Evolutionary conservation across 2,888 invertebrate species (phyloP).

Genomic region (Heteromyza rotundicornis): DNA sequence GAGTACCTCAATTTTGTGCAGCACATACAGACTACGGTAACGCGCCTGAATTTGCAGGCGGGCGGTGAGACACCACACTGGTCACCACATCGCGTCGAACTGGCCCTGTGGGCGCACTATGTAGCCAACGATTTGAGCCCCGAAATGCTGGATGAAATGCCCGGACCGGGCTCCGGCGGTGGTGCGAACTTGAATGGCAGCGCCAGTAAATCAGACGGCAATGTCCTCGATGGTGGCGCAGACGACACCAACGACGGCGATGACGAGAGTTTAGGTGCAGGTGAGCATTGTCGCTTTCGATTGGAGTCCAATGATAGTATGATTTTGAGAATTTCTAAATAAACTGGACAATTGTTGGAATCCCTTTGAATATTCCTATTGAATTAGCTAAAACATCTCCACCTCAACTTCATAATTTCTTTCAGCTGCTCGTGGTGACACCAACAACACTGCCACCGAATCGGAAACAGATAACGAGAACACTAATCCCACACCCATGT

Average conservation of each 20-base stretch:
- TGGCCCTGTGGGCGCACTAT: constrained; percentile 93
- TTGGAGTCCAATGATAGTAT: too few species aligned
- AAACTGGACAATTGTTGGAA: too few species aligned
- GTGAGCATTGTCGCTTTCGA: too few species aligned
- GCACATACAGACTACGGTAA: constrained; percentile 83
- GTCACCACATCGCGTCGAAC: constrained; percentile 81
- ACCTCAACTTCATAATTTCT: too few species aligned
- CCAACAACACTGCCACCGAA: constrained; percentile 45
- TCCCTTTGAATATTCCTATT: too few species aligned
- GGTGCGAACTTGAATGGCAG: constrained; percentile 36
- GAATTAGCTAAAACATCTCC: too few species aligned
- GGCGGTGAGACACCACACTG: constrained; percentile 66
- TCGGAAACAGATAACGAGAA: constrained; percentile 54
- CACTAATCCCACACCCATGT: constrained; percentile 45
- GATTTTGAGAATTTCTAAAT: too few species aligned
- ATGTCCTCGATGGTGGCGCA: constrained; percentile 30
- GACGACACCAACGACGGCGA: constrained; percentile 53
- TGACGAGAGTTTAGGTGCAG: constrained; percentile 53
- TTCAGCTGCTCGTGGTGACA: constrained; percentile 39
- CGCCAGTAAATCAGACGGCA: constrained; percentile 15
- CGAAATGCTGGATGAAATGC: constrained; percentile 80
- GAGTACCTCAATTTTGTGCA: constrained; percentile 95
- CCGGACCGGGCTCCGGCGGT: constrained; percentile 50
- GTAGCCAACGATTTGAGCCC: constrained; percentile 85
- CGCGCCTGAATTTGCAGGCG: constrained; percentile 82